phyloP scores from a whole-genome alignment of 2,797 vertebrate species.

The Bradypus variegatus region DNA sequence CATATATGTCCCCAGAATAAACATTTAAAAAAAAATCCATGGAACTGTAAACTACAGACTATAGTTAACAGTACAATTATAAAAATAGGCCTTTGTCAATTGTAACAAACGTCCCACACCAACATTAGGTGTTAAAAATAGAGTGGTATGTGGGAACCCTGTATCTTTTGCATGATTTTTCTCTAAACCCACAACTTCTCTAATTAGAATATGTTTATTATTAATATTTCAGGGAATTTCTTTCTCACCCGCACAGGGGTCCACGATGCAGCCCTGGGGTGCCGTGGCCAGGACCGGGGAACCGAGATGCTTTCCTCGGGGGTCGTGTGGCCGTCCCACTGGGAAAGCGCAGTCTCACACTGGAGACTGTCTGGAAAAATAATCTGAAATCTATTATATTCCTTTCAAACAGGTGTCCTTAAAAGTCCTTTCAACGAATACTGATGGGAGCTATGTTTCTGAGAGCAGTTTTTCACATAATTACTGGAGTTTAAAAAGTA shows the following conservation, averaged over 20 bases:
- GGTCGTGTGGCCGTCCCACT: rapidly evolving
- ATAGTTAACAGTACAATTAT: no score
- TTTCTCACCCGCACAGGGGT: neutral
- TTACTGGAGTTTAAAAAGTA: neutral
- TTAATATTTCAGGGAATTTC: neutral
- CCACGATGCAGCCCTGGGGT: neutral
- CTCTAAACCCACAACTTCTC: no score
- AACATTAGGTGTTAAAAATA: no score
- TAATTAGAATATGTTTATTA: neutral
- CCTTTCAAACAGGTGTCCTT: neutral
- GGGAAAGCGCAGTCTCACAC: no score
- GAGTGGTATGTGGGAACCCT: no score
- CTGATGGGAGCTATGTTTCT: neutral
- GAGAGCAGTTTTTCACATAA: neutral
- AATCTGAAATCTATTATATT: neutral
- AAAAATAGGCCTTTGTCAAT: no score
- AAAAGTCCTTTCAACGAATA: neutral
- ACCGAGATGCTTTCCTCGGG: rapidly evolving
- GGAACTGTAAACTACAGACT: no score
- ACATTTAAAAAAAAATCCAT: no score
- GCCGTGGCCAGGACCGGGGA: neutral
- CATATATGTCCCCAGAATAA: no score
- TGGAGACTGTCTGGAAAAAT: neutral
- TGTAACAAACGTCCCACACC: no score
- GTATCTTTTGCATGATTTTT: no score